Conservation (phyloP, 2,797 vertebrate species). For the Monodelphis domestica region DNA sequence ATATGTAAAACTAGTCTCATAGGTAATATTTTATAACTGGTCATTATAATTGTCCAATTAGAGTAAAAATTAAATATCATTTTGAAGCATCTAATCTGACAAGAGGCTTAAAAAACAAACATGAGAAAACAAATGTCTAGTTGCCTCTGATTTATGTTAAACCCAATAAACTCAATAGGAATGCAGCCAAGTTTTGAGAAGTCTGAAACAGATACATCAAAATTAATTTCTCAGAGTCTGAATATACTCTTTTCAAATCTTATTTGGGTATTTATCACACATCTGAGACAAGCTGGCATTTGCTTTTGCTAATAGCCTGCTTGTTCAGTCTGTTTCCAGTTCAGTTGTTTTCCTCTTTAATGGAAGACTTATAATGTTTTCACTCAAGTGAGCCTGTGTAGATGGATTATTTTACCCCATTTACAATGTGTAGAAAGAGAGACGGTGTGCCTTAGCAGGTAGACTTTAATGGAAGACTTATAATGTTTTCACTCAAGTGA, state of each 20-base stretch:
- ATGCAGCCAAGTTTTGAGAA: neutral
- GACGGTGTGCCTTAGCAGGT: neutral
- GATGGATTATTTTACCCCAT: neutral
- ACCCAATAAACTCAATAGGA: neutral
- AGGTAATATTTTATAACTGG: too few relatives aligned
- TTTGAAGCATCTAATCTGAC: neutral
- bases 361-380: neutral
- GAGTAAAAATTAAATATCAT: too few relatives aligned
- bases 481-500: neutral
- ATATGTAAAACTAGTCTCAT: too few relatives aligned
- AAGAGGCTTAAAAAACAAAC: neutral
- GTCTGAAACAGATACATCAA: neutral
- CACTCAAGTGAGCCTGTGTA: neutral
- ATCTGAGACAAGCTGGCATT: neutral
- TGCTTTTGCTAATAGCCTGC: neutral
- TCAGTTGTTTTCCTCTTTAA: neutral
- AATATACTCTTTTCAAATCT: neutral
- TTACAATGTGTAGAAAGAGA: neutral
- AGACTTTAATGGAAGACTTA: neutral
- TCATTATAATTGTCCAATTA: too few relatives aligned
- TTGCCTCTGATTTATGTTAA: neutral
- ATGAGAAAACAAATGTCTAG: neutral
- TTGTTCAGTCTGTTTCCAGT: neutral
- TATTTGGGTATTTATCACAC: neutral
- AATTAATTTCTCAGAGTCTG: neutral